Conservation (phyloP, 2,888 invertebrate genomes). For the Acleris holmiana region DNA sequence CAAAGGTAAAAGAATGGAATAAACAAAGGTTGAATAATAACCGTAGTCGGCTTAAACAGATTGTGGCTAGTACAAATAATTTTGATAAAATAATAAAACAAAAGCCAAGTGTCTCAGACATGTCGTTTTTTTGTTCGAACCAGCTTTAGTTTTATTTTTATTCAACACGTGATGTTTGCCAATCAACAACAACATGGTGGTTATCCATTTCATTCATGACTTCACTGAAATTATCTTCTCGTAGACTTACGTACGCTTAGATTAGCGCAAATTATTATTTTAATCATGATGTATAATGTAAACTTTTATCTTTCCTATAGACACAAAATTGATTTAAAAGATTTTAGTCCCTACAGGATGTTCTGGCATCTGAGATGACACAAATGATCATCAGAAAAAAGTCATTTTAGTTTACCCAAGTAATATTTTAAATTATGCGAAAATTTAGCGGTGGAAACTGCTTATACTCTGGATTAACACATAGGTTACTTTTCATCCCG, state of each 20-base stretch:
- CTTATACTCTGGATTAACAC: too few relatives aligned
- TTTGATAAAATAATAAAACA: neutral
- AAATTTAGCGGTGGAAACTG: too few relatives aligned
- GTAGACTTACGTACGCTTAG: conserved; percentile 13
- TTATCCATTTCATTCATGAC: conserved; percentile 32
- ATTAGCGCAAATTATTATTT: neutral
- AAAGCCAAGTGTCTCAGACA: conserved; percentile 5
- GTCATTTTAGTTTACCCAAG: too few relatives aligned
- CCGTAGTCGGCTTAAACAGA: neutral
- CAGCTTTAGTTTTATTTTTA: conserved; percentile 21
- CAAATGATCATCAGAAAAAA: too few relatives aligned
- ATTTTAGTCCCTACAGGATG: too few relatives aligned
- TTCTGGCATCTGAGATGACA: too few relatives aligned
- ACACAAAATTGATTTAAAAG: too few relatives aligned
- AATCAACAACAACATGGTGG: conserved; percentile 20
- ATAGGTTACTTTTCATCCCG: too few relatives aligned
- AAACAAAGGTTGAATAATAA: too few relatives aligned
- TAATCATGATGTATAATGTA: neutral
- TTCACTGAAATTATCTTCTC: conserved; percentile 23
- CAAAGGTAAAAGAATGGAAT: too few relatives aligned
- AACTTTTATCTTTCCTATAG: neutral
- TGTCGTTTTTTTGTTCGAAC: conserved; percentile 1
- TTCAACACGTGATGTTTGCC: conserved; percentile 27
- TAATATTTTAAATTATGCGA: too few relatives aligned
- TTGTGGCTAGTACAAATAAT: neutral